Evolutionary conservation across 2,797 vertebrate species (phyloP).

Genomic region (Halcyon leucocephala): DNA sequence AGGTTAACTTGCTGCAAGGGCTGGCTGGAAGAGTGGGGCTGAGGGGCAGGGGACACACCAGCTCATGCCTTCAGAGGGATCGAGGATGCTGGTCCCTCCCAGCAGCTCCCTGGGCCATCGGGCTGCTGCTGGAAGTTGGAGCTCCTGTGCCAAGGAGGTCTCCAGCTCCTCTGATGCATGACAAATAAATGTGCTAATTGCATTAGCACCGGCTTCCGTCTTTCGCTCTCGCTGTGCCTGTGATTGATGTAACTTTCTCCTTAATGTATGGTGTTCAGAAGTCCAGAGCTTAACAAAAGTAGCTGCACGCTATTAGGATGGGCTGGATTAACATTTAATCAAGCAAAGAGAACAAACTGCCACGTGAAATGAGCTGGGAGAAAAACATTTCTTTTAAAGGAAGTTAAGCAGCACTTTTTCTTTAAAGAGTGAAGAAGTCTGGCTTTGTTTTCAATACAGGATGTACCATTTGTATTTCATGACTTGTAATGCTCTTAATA

Average conservation of each 20-base stretch:
- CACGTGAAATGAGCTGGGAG: neutral
- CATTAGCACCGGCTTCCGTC: neutral
- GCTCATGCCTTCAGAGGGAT: rapidly evolving
- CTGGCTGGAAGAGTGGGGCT: neutral
- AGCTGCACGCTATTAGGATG: neutral
- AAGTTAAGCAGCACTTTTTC: neutral
- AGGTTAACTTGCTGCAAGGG: rapidly evolving
- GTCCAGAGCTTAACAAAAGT: neutral
- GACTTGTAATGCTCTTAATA: slow-evolving; percentile 61
- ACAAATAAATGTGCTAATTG: slow-evolving; percentile 41
- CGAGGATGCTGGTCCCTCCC: neutral
- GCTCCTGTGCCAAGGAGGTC: neutral
- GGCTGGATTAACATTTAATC: neutral
- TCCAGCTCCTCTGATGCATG: slow-evolving; percentile 24
- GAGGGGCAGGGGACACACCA: neutral
- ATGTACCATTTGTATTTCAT: neutral
- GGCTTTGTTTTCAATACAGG: neutral
- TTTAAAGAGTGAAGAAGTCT: neutral
- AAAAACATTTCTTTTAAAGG: neutral
- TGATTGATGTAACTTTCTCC: slow-evolving; percentile 17
- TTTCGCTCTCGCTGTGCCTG: neutral
- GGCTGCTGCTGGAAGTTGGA: neutral
- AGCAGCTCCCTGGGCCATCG: neutral
- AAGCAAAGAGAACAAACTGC: slow-evolving; percentile 23
- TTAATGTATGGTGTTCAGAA: neutral